These are phyloP conservation scores for Philotrypesis tridentata DNA, from an alignment of 1,140 invertebrate species.

Conservation along the genomic window DNA sequence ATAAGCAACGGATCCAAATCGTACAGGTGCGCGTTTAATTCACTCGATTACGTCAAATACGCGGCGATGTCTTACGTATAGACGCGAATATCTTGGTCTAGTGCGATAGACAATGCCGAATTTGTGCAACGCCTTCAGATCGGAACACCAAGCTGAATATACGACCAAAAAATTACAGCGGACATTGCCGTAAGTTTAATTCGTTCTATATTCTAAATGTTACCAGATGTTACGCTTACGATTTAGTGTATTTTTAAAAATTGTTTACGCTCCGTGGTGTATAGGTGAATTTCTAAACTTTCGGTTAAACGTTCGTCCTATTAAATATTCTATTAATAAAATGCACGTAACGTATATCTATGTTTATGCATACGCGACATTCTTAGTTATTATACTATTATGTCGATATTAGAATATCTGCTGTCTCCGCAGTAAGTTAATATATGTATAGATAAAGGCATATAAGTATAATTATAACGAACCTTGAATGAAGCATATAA, in stretches of 20 bases:
- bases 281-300: no score
- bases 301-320: no score
- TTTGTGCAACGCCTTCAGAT: slow-evolving; percentile 5
- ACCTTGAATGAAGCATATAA: background rate
- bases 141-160: slow-evolving; percentile 24
- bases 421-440: no score
- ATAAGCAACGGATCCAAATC: background rate
- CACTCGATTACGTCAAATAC: background rate
- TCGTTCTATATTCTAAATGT: no score
- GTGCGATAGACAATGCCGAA: slow-evolving; percentile 35
- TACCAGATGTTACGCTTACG: no score
- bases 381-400: background rate
- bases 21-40: background rate
- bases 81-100: no score
- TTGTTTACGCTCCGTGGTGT: no score
- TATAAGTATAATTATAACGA: background rate
- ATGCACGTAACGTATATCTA: background rate
- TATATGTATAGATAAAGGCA: no score
- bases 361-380: background rate
- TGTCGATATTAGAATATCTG: background rate
- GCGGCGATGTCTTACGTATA: no score
- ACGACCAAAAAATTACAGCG: background rate
- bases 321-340: background rate
- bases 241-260: no score
- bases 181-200: slow-evolving; percentile 12